Conservation (phyloP, 30 jellyfish, hydroid and myxozoan species). For the Sanderia malayensis region DNA sequence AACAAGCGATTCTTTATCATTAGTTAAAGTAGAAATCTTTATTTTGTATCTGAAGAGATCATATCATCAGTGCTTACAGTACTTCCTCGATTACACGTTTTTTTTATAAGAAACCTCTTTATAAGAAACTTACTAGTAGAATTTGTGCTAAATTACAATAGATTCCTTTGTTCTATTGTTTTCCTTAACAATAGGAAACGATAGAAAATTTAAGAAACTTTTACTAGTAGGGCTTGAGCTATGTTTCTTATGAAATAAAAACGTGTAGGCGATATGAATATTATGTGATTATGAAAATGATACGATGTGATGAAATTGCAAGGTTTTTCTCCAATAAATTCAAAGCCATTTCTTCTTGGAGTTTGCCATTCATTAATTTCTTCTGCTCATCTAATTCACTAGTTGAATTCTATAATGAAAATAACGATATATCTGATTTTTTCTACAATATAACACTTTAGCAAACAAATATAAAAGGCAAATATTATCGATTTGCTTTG, state of each 20-base stretch:
- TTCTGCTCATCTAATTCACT: neutral
- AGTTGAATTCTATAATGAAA: too few relatives aligned
- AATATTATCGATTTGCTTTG: too few relatives aligned
- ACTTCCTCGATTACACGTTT: neutral
- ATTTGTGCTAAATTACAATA: too few relatives aligned
- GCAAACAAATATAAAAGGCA: too few relatives aligned
- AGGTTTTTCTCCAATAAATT: conserved; percentile 46
- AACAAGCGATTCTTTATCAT: conserved; percentile 57
- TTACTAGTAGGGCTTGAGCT: too few relatives aligned
- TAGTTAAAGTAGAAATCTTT: neutral
- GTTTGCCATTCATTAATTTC: conserved; percentile 8
- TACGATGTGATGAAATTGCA: conserved; percentile 52
- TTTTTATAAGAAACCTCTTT: too few relatives aligned
- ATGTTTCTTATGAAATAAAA: neutral
- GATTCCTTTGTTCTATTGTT: too few relatives aligned
- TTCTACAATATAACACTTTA: neutral
- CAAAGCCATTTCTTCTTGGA: conserved; percentile 45
- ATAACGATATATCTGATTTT: neutral
- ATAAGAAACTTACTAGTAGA: too few relatives aligned
- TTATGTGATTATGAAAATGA: conserved; percentile 11
- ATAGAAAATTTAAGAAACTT: too few relatives aligned
- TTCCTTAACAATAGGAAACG: too few relatives aligned
- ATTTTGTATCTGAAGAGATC: neutral
- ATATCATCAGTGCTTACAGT: neutral
- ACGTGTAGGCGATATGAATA: neutral